Conservation (phyloP, 2,797 vertebrate genomes). For the Sibirionetta formosa region DNA sequence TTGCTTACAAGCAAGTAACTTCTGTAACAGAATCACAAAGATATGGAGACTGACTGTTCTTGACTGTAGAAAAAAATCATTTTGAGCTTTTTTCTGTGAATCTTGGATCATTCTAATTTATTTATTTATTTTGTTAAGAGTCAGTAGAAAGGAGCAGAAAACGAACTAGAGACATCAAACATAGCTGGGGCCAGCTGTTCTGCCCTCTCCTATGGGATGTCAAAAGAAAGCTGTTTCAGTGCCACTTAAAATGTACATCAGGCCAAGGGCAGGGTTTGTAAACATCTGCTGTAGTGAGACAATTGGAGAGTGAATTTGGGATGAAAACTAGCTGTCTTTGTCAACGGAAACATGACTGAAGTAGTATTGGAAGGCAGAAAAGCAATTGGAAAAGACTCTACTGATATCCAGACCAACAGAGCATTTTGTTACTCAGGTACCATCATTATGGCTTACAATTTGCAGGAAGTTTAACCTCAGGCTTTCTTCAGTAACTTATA, state of each 20-base stretch:
- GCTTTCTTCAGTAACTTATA: neutral
- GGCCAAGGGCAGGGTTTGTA: neutral
- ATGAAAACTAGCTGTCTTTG: neutral
- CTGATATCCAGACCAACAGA: neutral
- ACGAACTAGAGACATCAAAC: neutral
- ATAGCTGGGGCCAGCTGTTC: neutral
- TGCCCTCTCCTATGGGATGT: neutral
- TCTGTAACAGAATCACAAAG: neutral
- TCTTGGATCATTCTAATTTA: neutral
- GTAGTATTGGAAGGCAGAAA: neutral
- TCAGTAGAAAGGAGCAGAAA: neutral
- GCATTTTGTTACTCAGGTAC: neutral
- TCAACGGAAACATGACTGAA: neutral
- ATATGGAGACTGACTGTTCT: neutral
- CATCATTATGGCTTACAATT: neutral
- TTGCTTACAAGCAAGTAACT: neutral
- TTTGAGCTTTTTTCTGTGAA: neutral
- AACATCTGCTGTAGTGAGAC: neutral
- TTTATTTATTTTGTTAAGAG: neutral
- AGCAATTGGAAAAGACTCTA: neutral
- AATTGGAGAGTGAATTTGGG: neutral
- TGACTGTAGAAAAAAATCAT: neutral
- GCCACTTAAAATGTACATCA: rapidly evolving
- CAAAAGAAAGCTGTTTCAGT: neutral
- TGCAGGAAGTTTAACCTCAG: neutral